These are phyloP conservation scores for Leucophenga varia DNA, from an alignment of 1,140 invertebrate species.

Conservation along the genomic window DNA sequence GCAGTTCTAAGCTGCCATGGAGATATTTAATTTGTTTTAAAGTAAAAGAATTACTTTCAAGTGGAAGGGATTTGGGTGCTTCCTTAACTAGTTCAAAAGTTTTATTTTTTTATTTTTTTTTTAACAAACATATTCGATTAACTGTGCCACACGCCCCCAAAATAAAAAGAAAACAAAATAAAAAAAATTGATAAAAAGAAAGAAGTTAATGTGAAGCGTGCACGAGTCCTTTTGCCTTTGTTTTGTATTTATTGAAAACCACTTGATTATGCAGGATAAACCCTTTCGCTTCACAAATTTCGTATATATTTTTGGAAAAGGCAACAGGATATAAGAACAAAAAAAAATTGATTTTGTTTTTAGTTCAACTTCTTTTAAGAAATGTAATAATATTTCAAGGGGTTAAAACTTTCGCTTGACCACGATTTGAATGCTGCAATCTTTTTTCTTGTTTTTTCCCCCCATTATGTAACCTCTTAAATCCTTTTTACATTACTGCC, in stretches of 20 bases:
- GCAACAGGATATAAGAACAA: too few relatives aligned
- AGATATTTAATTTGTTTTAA: too few relatives aligned
- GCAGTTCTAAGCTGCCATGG: too few relatives aligned
- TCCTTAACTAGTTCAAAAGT: too few relatives aligned
- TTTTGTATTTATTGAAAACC: conserved; percentile 51
- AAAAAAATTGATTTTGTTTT: conserved; percentile 12
- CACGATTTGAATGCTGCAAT: conserved; percentile 38
- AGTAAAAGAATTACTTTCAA: too few relatives aligned
- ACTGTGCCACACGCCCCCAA: conserved; percentile 21
- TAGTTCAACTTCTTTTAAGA: conserved; percentile 7
- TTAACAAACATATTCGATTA: conserved; percentile 53
- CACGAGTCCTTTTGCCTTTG: conserved; percentile 14
- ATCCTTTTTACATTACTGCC: too few relatives aligned
- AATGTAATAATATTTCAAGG: conserved; percentile 13
- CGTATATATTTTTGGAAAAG: conserved; percentile 16
- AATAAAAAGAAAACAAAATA: too few relatives aligned
- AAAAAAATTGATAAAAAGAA: too few relatives aligned
- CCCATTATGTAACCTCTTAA: too few relatives aligned
- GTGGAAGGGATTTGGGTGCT: too few relatives aligned
- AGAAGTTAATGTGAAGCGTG: not conserved
- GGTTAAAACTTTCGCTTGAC: conserved; percentile 12
- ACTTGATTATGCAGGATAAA: conserved; percentile 53
- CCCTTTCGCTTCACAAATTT: conserved; percentile 25
- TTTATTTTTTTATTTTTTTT: too few relatives aligned
- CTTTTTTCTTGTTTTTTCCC: conserved; percentile 31